Evolutionary conservation across 2,797 vertebrate genomes (phyloP).

Genomic region (Notamacropus eugenii): DNA sequence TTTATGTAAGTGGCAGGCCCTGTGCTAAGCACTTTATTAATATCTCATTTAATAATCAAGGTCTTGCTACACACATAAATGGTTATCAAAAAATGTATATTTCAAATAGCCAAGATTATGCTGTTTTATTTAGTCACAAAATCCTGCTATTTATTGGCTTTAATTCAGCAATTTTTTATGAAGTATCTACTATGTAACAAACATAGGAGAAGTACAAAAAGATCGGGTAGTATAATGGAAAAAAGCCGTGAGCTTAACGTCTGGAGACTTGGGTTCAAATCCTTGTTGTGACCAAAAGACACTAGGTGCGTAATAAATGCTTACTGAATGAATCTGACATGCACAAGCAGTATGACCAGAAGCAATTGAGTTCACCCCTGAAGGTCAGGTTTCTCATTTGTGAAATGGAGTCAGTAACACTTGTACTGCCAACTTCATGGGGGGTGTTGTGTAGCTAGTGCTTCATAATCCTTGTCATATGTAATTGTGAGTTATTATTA

Average conservation of each 20-base stretch:
- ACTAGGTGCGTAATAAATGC: neutral
- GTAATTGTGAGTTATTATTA: neutral
- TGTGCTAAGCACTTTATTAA: neutral
- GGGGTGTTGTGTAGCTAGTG: neutral
- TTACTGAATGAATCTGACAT: neutral
- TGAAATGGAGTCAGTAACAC: neutral
- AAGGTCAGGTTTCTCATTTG: neutral
- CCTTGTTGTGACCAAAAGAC: neutral
- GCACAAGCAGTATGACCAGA: neutral
- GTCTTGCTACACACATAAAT: neutral
- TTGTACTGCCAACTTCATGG: neutral
- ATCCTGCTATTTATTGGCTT: neutral
- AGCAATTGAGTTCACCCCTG: neutral
- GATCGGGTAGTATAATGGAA: neutral
- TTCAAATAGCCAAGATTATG: neutral
- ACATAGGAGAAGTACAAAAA: neutral
- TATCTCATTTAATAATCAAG: neutral
- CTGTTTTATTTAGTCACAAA: neutral
- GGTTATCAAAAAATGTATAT: neutral
- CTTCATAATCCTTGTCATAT: neutral
- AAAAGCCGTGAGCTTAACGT: neutral
- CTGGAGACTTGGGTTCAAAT: neutral
- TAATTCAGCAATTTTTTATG: neutral
- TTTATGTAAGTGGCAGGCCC: neutral
- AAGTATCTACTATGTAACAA: neutral